phyloP scores from a whole-genome alignment of 92 coral and sea anemone genomes.

The Parazoanthus darwini region DNA sequence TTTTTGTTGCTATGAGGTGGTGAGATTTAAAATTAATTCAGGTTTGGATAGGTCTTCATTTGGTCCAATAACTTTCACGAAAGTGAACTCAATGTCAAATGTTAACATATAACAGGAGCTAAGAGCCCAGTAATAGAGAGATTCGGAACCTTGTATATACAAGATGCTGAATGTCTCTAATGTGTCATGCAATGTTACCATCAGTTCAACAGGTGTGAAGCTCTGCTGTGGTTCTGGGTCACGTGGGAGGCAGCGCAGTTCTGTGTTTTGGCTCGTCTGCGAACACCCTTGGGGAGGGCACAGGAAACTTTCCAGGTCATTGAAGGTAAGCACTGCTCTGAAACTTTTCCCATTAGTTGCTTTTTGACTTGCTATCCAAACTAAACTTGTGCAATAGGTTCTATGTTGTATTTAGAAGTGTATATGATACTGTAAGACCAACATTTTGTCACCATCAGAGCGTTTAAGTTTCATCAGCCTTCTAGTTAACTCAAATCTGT shows the following conservation, averaged over 20 bases:
- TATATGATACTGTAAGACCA: no score
- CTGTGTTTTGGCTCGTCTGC: slow-evolving; percentile 86
- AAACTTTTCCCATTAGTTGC: not conserved
- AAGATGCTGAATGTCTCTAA: no score
- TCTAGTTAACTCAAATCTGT: not conserved
- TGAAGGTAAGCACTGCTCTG: slow-evolving; percentile 58
- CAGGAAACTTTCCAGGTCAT: slow-evolving; percentile 97
- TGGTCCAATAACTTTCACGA: not conserved
- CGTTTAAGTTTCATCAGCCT: not conserved
- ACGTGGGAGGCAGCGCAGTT: slow-evolving; percentile 99
- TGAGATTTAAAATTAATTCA: not conserved
- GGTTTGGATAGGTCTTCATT: not conserved
- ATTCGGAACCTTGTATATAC: no score
- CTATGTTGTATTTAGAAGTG: no score
- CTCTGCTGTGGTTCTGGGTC: slow-evolving; percentile 97
- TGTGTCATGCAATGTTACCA: not conserved
- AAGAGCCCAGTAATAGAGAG: no score
- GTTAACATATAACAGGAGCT: no score
- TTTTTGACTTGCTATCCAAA: not conserved
- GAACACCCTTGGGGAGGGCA: slow-evolving; percentile 98
- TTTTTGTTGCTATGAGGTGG: not conserved
- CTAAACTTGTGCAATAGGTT: not conserved
- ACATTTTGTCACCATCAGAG: no score
- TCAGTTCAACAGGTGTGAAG: slow-evolving; percentile 87
- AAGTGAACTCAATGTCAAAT: no score